These are phyloP conservation scores for Ips typographus DNA, from an alignment of 1,140 invertebrate species.

Conservation along the genomic window DNA sequence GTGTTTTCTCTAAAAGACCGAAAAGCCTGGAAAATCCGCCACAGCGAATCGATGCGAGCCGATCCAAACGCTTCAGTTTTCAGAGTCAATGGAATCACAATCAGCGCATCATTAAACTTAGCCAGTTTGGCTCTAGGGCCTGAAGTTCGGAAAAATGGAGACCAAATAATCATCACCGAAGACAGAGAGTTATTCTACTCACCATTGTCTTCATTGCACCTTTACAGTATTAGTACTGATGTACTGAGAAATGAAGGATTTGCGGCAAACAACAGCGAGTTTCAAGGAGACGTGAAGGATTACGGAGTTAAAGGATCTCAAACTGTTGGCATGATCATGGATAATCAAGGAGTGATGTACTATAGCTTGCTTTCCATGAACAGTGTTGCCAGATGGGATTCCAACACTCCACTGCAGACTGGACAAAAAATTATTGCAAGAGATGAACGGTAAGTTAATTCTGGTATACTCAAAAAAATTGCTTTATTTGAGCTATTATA, in stretches of 20 bases:
- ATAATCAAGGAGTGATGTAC: slow-evolving; percentile 65
- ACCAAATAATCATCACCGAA: slow-evolving; percentile 41
- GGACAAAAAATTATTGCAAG: slow-evolving; percentile 61
- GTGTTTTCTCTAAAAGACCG: slow-evolving; percentile 64
- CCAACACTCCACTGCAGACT: slow-evolving; percentile 50
- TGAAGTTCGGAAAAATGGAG: slow-evolving; percentile 33
- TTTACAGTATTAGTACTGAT: slow-evolving; percentile 64
- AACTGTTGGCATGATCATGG: slow-evolving; percentile 71
- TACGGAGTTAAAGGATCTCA: slow-evolving; percentile 66
- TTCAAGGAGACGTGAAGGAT: slow-evolving; percentile 53
- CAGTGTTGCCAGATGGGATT: slow-evolving; percentile 68
- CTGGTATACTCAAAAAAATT: background rate
- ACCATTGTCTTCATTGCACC: slow-evolving; percentile 63
- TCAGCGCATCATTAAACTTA: slow-evolving; percentile 60
- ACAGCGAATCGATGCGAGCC: slow-evolving; percentile 62
- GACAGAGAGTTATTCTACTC: slow-evolving; percentile 64
- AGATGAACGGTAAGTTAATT: slow-evolving; percentile 54
- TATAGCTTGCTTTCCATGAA: slow-evolving; percentile 66
- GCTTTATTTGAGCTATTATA: background rate
- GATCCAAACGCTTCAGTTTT: slow-evolving; percentile 59
- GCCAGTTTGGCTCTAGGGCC: slow-evolving; percentile 70
- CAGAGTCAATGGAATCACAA: slow-evolving; percentile 58
- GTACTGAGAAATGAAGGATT: slow-evolving; percentile 57
- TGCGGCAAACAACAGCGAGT: slow-evolving; percentile 34
- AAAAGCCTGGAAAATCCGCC: slow-evolving; percentile 68